Base-by-base conservation (phyloP, 2,888 invertebrate genomes). In the Steinernema hermaphroditum region DNA sequence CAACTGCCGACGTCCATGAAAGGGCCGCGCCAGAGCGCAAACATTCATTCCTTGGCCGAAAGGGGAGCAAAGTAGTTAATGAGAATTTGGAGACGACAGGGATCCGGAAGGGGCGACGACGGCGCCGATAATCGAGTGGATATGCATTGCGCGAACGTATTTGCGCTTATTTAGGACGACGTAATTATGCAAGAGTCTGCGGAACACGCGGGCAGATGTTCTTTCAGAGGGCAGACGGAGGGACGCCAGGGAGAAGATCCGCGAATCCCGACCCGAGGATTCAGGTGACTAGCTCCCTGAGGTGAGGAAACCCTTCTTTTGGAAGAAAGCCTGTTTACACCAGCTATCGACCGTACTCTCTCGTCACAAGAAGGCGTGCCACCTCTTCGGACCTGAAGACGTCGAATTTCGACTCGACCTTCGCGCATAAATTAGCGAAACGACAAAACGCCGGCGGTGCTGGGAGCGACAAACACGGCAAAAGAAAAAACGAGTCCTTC, bases 391-490 rank as follows among this genome's bases (percentile, higher is more conserved):
- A 12, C 37, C 37, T 2, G 19, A 54, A 54, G 54, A 54, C 54
- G 46, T 19, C 46, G 54, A 54, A 54, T 54, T 54, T 54, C 14
- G 27, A 2, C 24, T 6, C 54, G 54, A 54, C 54, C 54, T 54
- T 54, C 27, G 54, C 27, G 54, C 54, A 54, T 54, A 54, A 54
- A 54, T 54, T 54, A 54, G 19, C 54, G 54, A 54, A 54, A 46
- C 46, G 46, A 46, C 46, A 46, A 46, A 46, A 16, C 54, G 54
- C 6, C 54, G 54, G 27, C 27, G 54, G 27, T 1, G 54, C 14
- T 54, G 54, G 27, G 54, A 24, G 54, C 22, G 54, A 54, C 9
- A 22, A 54, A 54, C 54, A 54, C 12, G 9, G 27, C 22, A 16
- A 54, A 9, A 24, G 9, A 2, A 4, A 54, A 27, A 22, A 9